Evolutionary conservation across 2,113 vertebrate genomes (phyloP), one percentile per base, ranked within the genome.

Genomic region (Hipposideros armiger): DNA sequence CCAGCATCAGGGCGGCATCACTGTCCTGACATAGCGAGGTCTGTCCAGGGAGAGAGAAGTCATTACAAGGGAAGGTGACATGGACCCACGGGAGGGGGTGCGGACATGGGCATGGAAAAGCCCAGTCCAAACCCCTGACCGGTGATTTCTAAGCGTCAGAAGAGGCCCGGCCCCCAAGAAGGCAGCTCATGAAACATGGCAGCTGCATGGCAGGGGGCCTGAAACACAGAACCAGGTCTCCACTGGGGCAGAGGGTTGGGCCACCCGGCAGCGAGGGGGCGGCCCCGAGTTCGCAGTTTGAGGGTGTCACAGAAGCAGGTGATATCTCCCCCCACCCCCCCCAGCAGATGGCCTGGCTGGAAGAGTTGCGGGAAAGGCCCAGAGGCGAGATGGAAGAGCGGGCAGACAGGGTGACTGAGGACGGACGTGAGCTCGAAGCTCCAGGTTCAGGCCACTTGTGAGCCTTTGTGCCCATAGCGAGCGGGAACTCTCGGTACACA

Each of bases 21-120:
- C 98, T 99, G 88, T 99, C 99, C 99, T 99, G 99, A 98, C 99
- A 99, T 67, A 99, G 97, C 42, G 98, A 98, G 96, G 98, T 98
- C 98, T 98, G 95, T 40, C 87, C 26, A 5, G 11, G 64, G 36
- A 0, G 19, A 16, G n/a, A 11, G 42, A 16, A 1, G 69, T 7
- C 30, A 7, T 15, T 1, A 2, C 4, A 16, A 50, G 40, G 32
- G 52, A 7, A 0, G 16, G 30, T 4, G 7, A 30, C 36, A 5
- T 5, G 47, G 24, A 16, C 9, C 7, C 26, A 0, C 0, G 0
- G 3, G 22, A 60, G 40, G 0, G 6, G 13, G 30, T 3, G 22
- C 5, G 3, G 66, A 70, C 3, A 22, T 10, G n/a, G 10, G 47
- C 13, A 11, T 50, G 47, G 47, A 50, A 50, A 11, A 16, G 50